These are phyloP conservation scores for Pseudotriccus pelzelni DNA, from an alignment of 2,797 vertebrate genomes.

Conservation along the genomic window DNA sequence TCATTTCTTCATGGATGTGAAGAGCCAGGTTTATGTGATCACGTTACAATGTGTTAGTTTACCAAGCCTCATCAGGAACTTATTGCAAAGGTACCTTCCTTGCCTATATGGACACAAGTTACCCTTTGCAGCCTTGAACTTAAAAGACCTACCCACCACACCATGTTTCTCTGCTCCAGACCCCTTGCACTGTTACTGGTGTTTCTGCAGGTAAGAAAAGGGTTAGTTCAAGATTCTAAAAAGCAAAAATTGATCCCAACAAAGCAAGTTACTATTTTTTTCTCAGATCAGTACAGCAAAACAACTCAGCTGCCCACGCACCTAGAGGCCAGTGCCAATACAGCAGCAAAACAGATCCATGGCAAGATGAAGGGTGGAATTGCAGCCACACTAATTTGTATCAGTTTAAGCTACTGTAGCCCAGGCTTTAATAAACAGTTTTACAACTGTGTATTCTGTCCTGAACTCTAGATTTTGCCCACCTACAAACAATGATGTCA, in stretches of 20 bases:
- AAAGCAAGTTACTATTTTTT: background rate
- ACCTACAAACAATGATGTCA: background rate
- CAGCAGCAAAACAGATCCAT: background rate
- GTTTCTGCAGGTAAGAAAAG: background rate
- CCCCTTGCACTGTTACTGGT: background rate
- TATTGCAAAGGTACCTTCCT: background rate
- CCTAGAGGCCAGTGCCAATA: background rate
- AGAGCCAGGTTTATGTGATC: background rate
- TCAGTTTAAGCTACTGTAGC: slow-evolving; percentile 9
- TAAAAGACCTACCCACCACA: background rate
- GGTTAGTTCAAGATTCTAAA: background rate
- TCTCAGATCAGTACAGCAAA: background rate
- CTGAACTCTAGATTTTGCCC: background rate
- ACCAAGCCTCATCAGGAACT: background rate
- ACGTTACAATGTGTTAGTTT: background rate
- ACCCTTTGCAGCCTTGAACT: background rate
- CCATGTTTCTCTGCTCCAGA: background rate
- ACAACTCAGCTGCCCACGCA: background rate
- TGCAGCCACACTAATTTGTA: background rate
- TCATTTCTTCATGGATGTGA: background rate
- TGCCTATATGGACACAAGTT: background rate
- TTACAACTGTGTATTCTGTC: background rate
- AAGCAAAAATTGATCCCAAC: background rate
- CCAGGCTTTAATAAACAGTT: background rate
- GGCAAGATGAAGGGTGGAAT: background rate